phyloP scores from a whole-genome alignment of 2,888 invertebrate species.

The Barypeithes pellucidus region DNA sequence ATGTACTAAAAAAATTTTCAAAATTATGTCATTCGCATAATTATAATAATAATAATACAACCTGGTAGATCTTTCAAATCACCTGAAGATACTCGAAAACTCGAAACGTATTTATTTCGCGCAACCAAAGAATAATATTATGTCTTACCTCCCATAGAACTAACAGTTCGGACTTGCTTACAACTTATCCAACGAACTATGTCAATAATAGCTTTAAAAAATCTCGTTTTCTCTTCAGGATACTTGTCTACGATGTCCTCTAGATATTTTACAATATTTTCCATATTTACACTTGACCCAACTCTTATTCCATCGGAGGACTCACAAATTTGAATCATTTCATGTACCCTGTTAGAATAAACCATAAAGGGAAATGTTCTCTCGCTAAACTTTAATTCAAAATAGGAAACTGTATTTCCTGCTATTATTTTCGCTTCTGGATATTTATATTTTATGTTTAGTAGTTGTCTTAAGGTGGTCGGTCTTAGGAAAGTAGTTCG shows the following conservation, averaged over 20 bases:
- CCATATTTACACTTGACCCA: constrained; percentile 87
- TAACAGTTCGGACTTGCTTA: constrained; percentile 94
- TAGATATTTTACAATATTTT: constrained; percentile 81
- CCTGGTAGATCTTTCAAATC: no score
- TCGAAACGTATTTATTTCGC: no score
- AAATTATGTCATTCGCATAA: no score
- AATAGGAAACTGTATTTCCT: constrained; percentile 85
- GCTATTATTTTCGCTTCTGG: constrained; percentile 85
- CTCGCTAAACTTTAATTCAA: constrained; percentile 92
- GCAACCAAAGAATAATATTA: no score
- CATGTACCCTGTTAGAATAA: constrained; percentile 79
- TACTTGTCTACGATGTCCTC: constrained; percentile 72
- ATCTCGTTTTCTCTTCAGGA: constrained; percentile 75
- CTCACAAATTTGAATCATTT: constrained; percentile 77
- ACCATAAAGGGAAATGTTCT: constrained; percentile 73
- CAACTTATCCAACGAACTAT: constrained; percentile 91
- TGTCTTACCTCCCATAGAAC: constrained; percentile 80
- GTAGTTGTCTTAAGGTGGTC: constrained; percentile 76
- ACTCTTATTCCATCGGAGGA: constrained; percentile 55
- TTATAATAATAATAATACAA: no score
- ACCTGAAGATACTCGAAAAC: no score
- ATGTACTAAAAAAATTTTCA: no score
- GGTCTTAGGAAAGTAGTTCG: constrained; percentile 75
- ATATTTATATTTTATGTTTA: constrained; percentile 78
- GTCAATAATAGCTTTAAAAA: constrained; percentile 80